Percentiles rank a stretch among this genome's conserved stretches.
phyloP scores from a whole-genome alignment of 2,113 vertebrate genomes.

The Mobula hypostoma region DNA sequence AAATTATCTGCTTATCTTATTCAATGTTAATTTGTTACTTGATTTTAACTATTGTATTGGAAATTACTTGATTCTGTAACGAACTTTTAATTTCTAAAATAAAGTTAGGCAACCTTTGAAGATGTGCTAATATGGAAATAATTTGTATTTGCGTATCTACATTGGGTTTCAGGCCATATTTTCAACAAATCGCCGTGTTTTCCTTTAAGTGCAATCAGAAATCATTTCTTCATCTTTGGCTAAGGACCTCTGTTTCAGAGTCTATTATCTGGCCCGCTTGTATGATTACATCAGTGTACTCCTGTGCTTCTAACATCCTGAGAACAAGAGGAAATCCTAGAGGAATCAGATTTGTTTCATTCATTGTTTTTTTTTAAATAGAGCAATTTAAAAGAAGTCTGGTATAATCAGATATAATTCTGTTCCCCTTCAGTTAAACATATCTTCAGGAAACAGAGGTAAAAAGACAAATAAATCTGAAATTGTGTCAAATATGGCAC shows the following conservation, averaged over 20 bases:
- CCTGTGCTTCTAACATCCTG: not conserved
- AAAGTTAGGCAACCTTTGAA: not conserved
- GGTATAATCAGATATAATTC: too few relatives aligned
- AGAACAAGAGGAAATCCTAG: not conserved
- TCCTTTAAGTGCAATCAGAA: not conserved
- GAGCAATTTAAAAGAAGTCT: too few relatives aligned
- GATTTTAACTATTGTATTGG: not conserved
- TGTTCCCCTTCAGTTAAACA: too few relatives aligned
- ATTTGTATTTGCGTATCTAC: not conserved
- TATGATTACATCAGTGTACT: not conserved
- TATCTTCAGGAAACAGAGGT: too few relatives aligned
- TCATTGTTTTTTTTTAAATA: too few relatives aligned
- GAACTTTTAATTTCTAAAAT: not conserved
- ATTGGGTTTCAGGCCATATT: not conserved
- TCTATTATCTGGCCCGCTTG: not conserved
- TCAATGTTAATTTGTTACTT: slow-evolving; percentile 20
- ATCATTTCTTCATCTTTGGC: not conserved
- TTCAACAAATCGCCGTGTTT: not conserved
- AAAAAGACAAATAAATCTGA: not conserved
- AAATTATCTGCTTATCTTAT: not conserved
- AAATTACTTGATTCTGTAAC: not conserved
- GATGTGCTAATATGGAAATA: not conserved
- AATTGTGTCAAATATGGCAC: not conserved
- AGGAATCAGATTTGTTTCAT: not conserved
- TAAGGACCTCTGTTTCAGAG: not conserved